Evolutionary conservation across 2,888 invertebrate genomes (phyloP), one percentile per base, ranked within the genome.

Genomic region (Phlogophora meticulosa): DNA sequence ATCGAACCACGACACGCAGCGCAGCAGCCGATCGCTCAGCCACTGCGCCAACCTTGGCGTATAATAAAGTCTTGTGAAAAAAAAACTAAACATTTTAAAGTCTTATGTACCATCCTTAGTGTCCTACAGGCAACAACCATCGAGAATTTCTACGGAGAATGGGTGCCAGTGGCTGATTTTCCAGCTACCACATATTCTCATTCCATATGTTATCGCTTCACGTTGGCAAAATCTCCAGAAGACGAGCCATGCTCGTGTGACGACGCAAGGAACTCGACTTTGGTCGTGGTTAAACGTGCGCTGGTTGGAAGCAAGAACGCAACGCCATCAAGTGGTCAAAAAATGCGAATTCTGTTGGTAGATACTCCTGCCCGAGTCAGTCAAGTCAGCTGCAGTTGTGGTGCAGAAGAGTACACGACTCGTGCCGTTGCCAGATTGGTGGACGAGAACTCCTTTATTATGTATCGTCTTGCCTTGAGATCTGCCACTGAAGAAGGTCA

Each of bases 331-430:
- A 45, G 11, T 32, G 36, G 15, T 38, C 0, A 15, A 11, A 20
- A n/a, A n/a, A 20, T 40, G 15, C 62, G 53, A 17, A 2, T 55
- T 22, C 10, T 36, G 17, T 20, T 15, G 10, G 45, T 68, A 1
- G 20, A 63, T 34, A 17, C 45, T 49, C 7, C 7, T 15, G 34
- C 34, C 7, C 57, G 65, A 43, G 34, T 48, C 2, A 36, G 4
- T 36, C 61, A 1, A 53, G 32, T 61, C 28, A 57, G 1, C 13
- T 65, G 65, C 24, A 43, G 7, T 36, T 61, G 57, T 53, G 52
- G 20, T 11, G 38, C n/a, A 1, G 42, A 43, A 24, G 45, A 56
- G 40, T 45, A 10, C 7, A 43, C 28, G 4, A 15, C 10, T 2
- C 42, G 20, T 2, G 22, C 10, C 1, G 20, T 57, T n/a, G 24